Base-by-base conservation (phyloP, 2,797 vertebrate genomes). In the Lepilemur septentrionalis region DNA sequence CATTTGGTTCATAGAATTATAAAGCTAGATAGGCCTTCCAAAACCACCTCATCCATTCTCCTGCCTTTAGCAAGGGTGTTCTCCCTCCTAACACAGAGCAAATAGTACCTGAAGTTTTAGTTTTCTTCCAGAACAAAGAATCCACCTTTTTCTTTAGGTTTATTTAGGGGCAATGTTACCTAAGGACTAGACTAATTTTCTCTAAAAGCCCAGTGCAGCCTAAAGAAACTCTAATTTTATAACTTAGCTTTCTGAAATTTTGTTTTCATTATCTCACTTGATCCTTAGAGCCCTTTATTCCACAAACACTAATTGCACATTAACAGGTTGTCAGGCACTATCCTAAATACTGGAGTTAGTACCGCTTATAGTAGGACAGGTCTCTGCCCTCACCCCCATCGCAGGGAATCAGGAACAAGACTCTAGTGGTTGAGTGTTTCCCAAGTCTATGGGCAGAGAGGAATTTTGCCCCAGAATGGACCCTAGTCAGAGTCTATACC, bases 201-300 rank as follows among this genome's bases (percentile, higher is more conserved):
- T 78, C 41, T 35, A 76, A 2, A 63, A 81, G 23, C 5, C 43
- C 20, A 65, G 20, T 17, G 17, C 14, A 85, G 38, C 20, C 90
- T 92, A 46, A 92, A 89, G 55, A 95, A 85, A 78, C 23, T 83
- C 81, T 50, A 86, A 85, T 69, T 91, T 93, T 59, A 93, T 79
- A 67, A 76, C 50, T 59, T 13, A 14, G 43, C 52, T 93, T 86
- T 83, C 82, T 80, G 86, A 89, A 89, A 65, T 70, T 50, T 88
- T 82, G 13, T 93, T 83, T 69, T 76, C 57, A 30, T 81, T 2
- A 46, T 85, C 14, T 89, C 67, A 17, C 63, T 79, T 69, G 15
- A 82, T 82, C 41, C 67, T 79, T 55, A 61, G 35, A 78, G 9
- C n/a, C 35, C 7, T 95, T 55, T 75, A 70, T 48, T 85, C 15